Conservation (phyloP, 2,797 vertebrate species). For the Acanthurus lineatus region DNA sequence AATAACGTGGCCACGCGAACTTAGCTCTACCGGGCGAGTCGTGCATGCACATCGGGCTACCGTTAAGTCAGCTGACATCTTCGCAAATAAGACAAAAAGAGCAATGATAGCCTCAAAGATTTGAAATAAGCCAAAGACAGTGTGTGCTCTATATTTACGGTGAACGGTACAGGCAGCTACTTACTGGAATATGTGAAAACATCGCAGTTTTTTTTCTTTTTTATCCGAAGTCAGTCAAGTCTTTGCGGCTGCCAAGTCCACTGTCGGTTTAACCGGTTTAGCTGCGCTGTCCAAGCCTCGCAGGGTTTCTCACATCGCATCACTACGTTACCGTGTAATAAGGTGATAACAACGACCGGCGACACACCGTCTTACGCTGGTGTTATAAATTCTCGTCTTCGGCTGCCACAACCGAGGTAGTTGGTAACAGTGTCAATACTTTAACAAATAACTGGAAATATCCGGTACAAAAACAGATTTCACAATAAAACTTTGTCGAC, state of each 20-base stretch:
- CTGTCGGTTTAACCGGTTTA: slow-evolving; percentile 46
- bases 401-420: slow-evolving; percentile 76
- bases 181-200: slow-evolving; percentile 69
- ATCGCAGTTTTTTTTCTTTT: slow-evolving; percentile 48
- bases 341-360: slow-evolving; percentile 36
- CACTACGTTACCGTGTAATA: slow-evolving; percentile 16
- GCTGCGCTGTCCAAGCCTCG: slow-evolving; percentile 51
- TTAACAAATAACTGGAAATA: rapidly evolving
- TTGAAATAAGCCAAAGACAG: neutral
- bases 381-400: slow-evolving; percentile 78
- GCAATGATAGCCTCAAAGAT: neutral
- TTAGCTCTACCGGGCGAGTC: slow-evolving; percentile 51
- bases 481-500: slow-evolving; percentile 49
- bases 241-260: slow-evolving; percentile 59
- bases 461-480: slow-evolving; percentile 35
- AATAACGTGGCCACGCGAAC: slow-evolving; percentile 68
- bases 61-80: slow-evolving; percentile 36
- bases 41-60: slow-evolving; percentile 52
- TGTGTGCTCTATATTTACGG: neutral
- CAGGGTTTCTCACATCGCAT: slow-evolving; percentile 56
- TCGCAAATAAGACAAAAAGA: neutral
- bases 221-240: slow-evolving; percentile 60
- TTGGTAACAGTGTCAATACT: slow-evolving; percentile 49
- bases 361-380: slow-evolving; percentile 50
- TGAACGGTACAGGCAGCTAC: slow-evolving; percentile 31